These are phyloP conservation scores for Araneus ventricosus DNA, from an alignment of 1,140 invertebrate species.

Conservation along the genomic window DNA sequence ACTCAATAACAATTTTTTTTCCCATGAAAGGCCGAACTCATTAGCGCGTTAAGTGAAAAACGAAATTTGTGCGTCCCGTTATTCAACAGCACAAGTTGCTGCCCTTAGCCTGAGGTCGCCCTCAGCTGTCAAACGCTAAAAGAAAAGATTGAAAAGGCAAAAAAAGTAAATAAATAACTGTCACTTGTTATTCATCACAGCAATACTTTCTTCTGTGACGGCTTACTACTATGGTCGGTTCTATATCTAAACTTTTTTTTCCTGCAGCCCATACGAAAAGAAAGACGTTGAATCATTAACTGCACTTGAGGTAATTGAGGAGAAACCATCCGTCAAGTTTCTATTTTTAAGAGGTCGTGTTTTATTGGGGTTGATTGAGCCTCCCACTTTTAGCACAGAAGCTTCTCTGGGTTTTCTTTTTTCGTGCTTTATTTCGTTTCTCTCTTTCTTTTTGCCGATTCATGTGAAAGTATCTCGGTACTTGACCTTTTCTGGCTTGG, in stretches of 20 bases:
- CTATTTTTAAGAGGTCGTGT: conserved; percentile 65
- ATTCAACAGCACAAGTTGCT: neutral
- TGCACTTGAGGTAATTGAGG: conserved; percentile 69
- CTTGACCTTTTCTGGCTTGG: neutral
- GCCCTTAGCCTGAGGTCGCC: neutral
- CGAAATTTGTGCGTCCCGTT: neutral
- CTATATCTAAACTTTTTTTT: conserved; percentile 6
- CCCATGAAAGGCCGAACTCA: neutral
- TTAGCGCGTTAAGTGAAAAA: conserved; percentile 16
- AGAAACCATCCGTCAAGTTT: conserved; percentile 55
- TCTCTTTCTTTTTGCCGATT: neutral
- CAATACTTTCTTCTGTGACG: conserved; percentile 39
- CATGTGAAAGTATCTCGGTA: neutral
- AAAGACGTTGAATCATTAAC: conserved; percentile 65
- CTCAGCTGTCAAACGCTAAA: conserved; percentile 26
- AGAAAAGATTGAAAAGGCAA: neutral
- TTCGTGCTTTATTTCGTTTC: neutral
- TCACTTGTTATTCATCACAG: conserved; percentile 47
- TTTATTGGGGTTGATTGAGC: conserved; percentile 66
- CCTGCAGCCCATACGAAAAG: neutral
- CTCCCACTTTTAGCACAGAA: conserved; percentile 53
- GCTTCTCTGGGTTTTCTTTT: neutral
- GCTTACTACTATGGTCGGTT: conserved; percentile 18
- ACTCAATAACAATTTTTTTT: neutral
- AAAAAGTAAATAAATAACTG: conserved; percentile 55